A percentile compares a stretch with the other conserved stretches of the same genome.
These are phyloP conservation scores for Brienomyrus brachyistius DNA, from an alignment of 2,113 vertebrate species.

Conservation along the genomic window DNA sequence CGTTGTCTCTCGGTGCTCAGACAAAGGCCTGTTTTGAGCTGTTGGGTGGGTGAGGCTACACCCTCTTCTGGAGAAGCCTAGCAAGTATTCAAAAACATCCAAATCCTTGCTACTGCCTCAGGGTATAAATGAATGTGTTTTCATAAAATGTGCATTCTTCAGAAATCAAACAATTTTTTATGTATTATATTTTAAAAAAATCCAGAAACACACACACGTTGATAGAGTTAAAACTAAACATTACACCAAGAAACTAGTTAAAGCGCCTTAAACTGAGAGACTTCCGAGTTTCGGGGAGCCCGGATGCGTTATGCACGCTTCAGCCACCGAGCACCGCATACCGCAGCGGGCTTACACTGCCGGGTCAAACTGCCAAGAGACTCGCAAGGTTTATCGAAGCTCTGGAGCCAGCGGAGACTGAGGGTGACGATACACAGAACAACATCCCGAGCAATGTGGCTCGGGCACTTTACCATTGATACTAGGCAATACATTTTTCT, in stretches of 20 bases:
- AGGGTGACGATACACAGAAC: not conserved
- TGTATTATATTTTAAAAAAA: not conserved
- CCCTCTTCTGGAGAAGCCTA: not conserved
- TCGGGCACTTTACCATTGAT: not conserved
- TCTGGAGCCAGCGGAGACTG: not conserved
- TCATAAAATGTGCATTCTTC: not conserved
- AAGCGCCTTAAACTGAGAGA: not conserved
- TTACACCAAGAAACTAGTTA: not conserved
- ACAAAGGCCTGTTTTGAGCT: not conserved
- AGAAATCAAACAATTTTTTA: not conserved
- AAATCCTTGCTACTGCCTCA: not conserved
- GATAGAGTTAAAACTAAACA: not conserved
- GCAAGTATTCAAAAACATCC: not conserved
- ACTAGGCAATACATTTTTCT: not conserved
- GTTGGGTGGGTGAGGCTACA: not conserved
- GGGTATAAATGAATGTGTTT: not conserved
- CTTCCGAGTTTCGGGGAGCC: not conserved
- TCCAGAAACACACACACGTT: not conserved
- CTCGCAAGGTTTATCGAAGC: not conserved
- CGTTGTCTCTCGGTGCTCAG: not conserved
- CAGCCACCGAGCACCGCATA: not conserved
- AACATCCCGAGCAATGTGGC: not conserved
- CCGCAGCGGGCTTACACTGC: not conserved
- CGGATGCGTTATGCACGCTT: not conserved
- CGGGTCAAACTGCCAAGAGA: not conserved